Conservation (phyloP, 2,113 vertebrate species). For the Puffinus mauretanicus region DNA sequence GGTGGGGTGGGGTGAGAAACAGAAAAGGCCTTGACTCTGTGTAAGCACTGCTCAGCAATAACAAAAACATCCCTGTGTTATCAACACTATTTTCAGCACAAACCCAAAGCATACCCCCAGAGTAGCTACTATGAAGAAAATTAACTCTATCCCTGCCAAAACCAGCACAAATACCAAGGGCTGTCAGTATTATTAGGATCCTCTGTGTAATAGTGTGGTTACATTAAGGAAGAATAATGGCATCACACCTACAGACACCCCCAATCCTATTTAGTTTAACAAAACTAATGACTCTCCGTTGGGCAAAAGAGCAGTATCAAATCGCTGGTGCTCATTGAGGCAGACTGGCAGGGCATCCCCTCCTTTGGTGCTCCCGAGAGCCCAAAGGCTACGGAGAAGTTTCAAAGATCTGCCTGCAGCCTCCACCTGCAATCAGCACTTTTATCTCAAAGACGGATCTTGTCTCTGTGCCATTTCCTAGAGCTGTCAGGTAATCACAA, state of each 20-base stretch:
- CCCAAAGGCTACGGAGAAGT: not conserved
- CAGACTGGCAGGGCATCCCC: not conserved
- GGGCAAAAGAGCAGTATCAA: not conserved
- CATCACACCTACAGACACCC: not conserved
- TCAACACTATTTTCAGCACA: no score
- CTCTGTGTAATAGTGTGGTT: not conserved
- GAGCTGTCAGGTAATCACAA: constrained; percentile 53
- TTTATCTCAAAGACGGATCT: not conserved
- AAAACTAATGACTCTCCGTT: not conserved
- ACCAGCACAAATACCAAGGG: not conserved
- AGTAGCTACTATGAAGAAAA: no score
- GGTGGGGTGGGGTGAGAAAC: no score
- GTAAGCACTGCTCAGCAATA: no score
- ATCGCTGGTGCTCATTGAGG: not conserved
- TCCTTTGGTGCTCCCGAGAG: not conserved
- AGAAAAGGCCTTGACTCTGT: no score
- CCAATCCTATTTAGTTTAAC: not conserved
- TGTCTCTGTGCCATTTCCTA: constrained; percentile 10
- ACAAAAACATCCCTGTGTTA: no score
- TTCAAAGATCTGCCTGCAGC: constrained; percentile 11
- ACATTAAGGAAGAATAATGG: not conserved
- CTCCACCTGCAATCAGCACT: not conserved
- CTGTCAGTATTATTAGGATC: not conserved
- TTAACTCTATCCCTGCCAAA: no score
- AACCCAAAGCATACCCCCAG: no score